Evolutionary conservation across 2,113 vertebrate species (phyloP), one percentile per base, ranked within the genome.

Genomic region (Alouatta palliata): DNA sequence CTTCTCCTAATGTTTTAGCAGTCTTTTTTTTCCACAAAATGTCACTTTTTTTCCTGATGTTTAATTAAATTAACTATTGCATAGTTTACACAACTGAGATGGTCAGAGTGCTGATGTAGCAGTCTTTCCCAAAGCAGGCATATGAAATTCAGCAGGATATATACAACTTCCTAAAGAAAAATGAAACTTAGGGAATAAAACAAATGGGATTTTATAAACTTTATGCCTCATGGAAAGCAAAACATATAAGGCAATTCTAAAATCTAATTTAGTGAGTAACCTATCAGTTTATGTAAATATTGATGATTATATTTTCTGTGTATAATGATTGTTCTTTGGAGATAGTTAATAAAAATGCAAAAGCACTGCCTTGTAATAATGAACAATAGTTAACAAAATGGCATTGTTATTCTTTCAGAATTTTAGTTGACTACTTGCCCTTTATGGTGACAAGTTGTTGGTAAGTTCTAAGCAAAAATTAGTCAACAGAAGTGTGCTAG

Each of bases 321-420:
- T 75, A 2, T 25, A 75, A 61, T 91, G 1, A 21, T 68, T 71
- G 3, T 56, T 64, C 30, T 61, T 58, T 66, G 32, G 56, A 93
- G 88, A 88, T 54, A 56, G 43, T 47, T 75, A 64, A 94, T 80
- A 37, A 92, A 91, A 93, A 76, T 45, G 30, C 23, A 95, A 79
- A 47, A 17, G 14, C 40, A 68, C 25, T 68, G 6, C 61, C 6
- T 45, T 71, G 8, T 66, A 30, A 82, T 37, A 10, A n/a, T 32
- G 5, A 21, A 8, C 66, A 23, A 73, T 47, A 8, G 17, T 30
- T 90, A 61, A 86, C 43, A 45, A 75, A 93, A 32, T 64, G 4
- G 2, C 12, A 84, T 30, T 1, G 0, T 40, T 88, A 56, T 66
- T 84, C 52, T 35, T 75, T 87, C 32, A 97, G 32, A 61, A 82